Base-by-base conservation (phyloP, 2,888 invertebrate genomes). In the Lampropteryx suffumata region DNA sequence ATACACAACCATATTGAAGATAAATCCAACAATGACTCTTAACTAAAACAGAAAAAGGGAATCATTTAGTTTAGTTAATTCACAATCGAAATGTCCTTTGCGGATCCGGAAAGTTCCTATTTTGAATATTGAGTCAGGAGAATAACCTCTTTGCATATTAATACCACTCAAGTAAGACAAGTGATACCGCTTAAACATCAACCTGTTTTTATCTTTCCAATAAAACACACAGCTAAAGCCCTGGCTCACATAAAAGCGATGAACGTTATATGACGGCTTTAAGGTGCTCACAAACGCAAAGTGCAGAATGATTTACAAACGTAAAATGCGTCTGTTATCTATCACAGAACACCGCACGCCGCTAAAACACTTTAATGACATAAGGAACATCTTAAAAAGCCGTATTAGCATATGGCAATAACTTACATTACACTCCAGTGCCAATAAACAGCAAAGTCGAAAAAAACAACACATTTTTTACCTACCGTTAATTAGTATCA, bases 401-500 rank as follows among this genome's bases (percentile, higher is more conserved):
- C n/a, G n/a, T n/a, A n/a, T n/a, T n/a, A n/a, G n/a, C n/a, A n/a
- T n/a, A n/a, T n/a, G n/a, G n/a, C n/a, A n/a, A n/a, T n/a, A n/a
- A n/a, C n/a, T n/a, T n/a, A n/a, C 30, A 41, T 44, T 35, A 44
- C 40, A 3, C 7, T 0, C 10, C 14, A 48, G 12, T 35, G 27
- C 9, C 11, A 27, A 44, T 52, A 52, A 32, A 33, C 46, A 37
- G 49, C 21, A 7, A 39, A 53, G 32, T 44, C 17, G n/a, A 50
- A 35, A 39, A 53, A 14, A 37, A 32, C 37, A 29, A 7, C 30
- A 13, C 30, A 55, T 42, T 37, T 37, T 39, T 50, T 42, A n/a
- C n/a, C n/a, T 34, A 29, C 28, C 35, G 34, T 37, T 56, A 47
- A 62, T 59, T 32, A 57, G 32, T 12, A 21, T 36, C 44, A 54